Percentiles rank a stretch among this genome's conserved stretches.
These are phyloP conservation scores for Stichopus horrens DNA, from an alignment of 53 echinoderm and acorn worm species.

Conservation along the genomic window DNA sequence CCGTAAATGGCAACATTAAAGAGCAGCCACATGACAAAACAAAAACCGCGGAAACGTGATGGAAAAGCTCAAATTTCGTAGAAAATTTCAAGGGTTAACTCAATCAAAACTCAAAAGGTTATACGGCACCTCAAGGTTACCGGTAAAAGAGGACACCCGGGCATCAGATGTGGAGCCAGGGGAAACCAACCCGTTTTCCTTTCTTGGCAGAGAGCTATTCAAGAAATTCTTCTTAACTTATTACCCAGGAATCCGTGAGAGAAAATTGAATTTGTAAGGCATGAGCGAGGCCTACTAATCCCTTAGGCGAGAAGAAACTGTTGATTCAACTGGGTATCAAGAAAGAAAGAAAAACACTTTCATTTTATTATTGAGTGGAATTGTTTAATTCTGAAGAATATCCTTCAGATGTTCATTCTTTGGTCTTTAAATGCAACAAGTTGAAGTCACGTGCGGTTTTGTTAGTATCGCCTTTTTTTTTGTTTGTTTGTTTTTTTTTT, in stretches of 20 bases:
- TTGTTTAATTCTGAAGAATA: too few relatives aligned
- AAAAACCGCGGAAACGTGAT: not conserved
- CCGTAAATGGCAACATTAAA: not conserved
- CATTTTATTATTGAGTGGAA: too few relatives aligned
- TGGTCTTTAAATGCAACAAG: too few relatives aligned
- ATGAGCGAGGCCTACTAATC: constrained; percentile 4
- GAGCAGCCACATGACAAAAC: not conserved
- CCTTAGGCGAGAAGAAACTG: not conserved
- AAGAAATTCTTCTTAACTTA: constrained; percentile 1
- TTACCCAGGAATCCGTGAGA: constrained; percentile 8
- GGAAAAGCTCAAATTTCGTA: constrained; percentile 16
- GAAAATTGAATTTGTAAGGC: constrained; percentile 41
- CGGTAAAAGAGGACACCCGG: not conserved
- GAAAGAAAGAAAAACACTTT: too few relatives aligned
- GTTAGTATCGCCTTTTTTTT: too few relatives aligned
- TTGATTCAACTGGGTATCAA: not conserved
- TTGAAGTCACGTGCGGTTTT: too few relatives aligned
- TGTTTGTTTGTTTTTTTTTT: too few relatives aligned
- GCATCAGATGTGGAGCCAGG: not conserved
- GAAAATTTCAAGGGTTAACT: constrained; percentile 25
- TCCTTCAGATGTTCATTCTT: too few relatives aligned
- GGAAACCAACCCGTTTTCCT: not conserved
- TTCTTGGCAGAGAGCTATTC: not conserved
- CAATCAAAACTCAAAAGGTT: constrained; percentile 36
- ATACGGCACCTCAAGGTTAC: constrained; percentile 19